Evolutionary conservation across 2,888 invertebrate genomes (phyloP), one percentile per base, ranked within the genome.

Genomic region (Allygus modestus): DNA sequence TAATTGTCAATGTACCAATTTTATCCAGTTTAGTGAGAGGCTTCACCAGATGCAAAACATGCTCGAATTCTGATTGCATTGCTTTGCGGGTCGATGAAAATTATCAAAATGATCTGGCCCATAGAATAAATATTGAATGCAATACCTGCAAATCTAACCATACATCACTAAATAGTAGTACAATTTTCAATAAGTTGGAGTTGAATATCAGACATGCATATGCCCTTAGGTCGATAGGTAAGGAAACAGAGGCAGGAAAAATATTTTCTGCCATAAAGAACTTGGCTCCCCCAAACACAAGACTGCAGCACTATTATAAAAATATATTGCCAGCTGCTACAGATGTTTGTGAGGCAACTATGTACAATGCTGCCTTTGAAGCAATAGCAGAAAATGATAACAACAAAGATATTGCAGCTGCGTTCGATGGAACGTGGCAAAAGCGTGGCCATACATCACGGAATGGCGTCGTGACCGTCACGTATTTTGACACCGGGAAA

Each of bases 341-440:
- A 46, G 79, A 46, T 37, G 61, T 81, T 33, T 37, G 81, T 81
- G 61, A 81, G 37, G 81, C 54, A 28, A 58, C 81, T 58, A 81
- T 81, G 81, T n/a, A 58, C n/a, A 81, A 81, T 81, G 81, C 81
- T 58, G 54, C 79, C 20, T 17, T 61, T 58, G 81, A 58, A 17
- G 81, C 81, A 58, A 61, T 81, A 54, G 37, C 33, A 41, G 31
- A 17, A 20, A 81, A 81, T 81, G 81, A 51, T 79, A 33, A 33
- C 12, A 28, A 51, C 33, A 81, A 81, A 58, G 58, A 81, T 12
- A 58, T 81, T 23, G 81, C 81, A 26, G 58, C 54, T 58, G 81
- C 81, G 17, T 81, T 81, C 46, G 81, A 54, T 33, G 81, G 81
- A 0, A 31, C 81, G 20, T 81, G 81, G 81, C 81, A 81, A 54